Evolutionary conservation across 2,113 vertebrate genomes (phyloP), one percentile per base, ranked within the genome.

Genomic region (Cephalopholis sonnerati): DNA sequence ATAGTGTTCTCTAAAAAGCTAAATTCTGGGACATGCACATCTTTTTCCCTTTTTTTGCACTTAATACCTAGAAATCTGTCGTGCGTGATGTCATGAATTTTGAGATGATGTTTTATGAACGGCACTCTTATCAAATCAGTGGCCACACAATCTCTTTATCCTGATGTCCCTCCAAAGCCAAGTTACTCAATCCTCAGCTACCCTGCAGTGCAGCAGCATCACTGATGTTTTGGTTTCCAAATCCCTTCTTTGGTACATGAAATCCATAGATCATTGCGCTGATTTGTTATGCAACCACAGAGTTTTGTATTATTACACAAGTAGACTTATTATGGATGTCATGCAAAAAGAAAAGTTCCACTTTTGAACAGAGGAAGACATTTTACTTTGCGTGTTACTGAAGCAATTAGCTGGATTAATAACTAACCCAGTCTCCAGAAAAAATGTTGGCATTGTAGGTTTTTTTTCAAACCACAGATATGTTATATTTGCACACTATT

Each of bases 131-230:
- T 77, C n/a, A 63, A 79, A 77, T 78, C 61, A 68, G 41, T 55
- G 24, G 17, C 8, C 5, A 24, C 24, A n/a, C 24, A 86, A 74
- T 88, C 83, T 84, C 79, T 88, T 93, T 67, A 72, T 87, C 80
- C 86, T 17, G 20, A 69, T 75, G 75, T 76, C 59, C 65, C 46
- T 74, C 59, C 53, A 83, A 90, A 84, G 53, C 73, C 41, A 75
- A 17, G 50, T 82, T 66, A 41, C 46, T 84, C 66, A 85, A 67
- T 69, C 64, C 71, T 77, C 51, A 46, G 55, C 36, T 72, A 20
- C 50, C 46, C 44, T 1, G 41, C 63, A 54, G 59, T 3, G 22
- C 64, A 41, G 54, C 67, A 65, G 44, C n/a, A 55, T 61, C 55
- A 2, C 29, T 58, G 22, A 59, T 73, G 41, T 57, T 78, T 85